Evolutionary conservation across 1,140 invertebrate species (phyloP).

Genomic region (Camponotus pennsylvanicus): DNA sequence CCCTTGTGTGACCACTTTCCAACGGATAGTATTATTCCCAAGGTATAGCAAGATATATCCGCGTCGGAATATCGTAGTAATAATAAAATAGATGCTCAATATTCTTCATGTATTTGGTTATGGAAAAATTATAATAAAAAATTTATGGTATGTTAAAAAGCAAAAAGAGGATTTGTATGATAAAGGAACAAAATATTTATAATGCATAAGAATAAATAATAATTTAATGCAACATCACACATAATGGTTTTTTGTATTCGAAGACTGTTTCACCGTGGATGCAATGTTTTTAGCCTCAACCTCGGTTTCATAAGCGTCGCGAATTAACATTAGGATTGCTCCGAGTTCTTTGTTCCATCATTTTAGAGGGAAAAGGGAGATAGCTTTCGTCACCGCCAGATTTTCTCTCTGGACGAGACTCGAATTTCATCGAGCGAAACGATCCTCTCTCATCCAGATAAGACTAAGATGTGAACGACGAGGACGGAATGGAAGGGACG

Average conservation of each 20-base stretch:
- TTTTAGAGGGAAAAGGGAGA: constrained; percentile 41
- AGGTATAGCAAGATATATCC: background rate
- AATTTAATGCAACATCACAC: constrained; percentile 9
- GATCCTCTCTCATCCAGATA: constrained; percentile 55
- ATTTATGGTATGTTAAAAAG: background rate
- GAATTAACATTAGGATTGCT: constrained; percentile 61
- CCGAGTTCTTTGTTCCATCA: constrained; percentile 42
- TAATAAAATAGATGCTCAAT: background rate
- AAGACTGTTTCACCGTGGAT: background rate
- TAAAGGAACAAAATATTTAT: background rate
- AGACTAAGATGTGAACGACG: constrained; percentile 36
- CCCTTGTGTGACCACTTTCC: background rate
- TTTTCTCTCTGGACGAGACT: constrained; percentile 47
- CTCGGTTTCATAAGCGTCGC: constrained; percentile 16
- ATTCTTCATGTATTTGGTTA: background rate
- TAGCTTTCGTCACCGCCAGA: constrained; percentile 36
- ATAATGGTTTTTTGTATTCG: constrained; percentile 43
- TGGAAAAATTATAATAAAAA: background rate
- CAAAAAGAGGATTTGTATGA: background rate
- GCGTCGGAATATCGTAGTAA: background rate
- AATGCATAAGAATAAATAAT: background rate
- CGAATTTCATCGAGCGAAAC: constrained; percentile 70
- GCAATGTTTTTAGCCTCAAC: background rate
- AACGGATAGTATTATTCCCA: background rate
- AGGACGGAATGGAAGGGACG: background rate